Base-by-base conservation (phyloP, 2,888 invertebrate genomes). In the Charanyca ferruginea region DNA sequence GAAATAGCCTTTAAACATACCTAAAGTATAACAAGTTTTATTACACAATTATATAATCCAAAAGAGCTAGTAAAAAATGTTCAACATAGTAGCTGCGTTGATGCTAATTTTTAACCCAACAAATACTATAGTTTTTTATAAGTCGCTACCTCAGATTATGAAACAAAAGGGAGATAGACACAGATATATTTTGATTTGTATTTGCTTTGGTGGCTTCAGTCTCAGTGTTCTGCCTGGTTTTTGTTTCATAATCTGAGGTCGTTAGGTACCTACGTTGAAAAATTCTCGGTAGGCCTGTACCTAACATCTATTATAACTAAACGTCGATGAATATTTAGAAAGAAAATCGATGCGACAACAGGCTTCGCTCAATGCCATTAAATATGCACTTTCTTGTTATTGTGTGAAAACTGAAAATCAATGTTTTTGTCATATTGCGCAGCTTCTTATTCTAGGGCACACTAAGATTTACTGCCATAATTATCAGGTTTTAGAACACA, bases 271-370 rank as follows among this genome's bases (percentile, higher is more conserved):
- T 9, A 38, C 54, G 42, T 63, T 8, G 47, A 55, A 68, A 68
- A 52, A 62, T 47, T 51, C 13, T 0, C 41, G 20, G 52, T 55
- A 48, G 62, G n/a, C n/a, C n/a, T n/a, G 47, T 58, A 16, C 0
- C 44, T 59, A 20, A 18, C 42, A 66, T 62, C 16, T 48, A 53
- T 20, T 51, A 62, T 67, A 62, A 60, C 60, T 42, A 60, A 57
- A 62, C 25, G 42, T 25, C 47, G n/a, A 53, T 22, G 65, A 60
- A 69, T 74, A 42, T 57, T 41, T 66, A 44, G 38, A 62, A 78
- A 69, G 63, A 58, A 75, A 79, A 69, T 69, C 75, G 22, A 79
- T 79, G 28, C 6, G 38, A 60, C 18, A 23, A 65, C n/a, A 53
- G 60, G 58, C 51, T 49, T 69, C 51, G n/a, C 42, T 55, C 38